Evolutionary conservation across 2,113 vertebrate species (phyloP).

Genomic region (Catharus minimus): DNA sequence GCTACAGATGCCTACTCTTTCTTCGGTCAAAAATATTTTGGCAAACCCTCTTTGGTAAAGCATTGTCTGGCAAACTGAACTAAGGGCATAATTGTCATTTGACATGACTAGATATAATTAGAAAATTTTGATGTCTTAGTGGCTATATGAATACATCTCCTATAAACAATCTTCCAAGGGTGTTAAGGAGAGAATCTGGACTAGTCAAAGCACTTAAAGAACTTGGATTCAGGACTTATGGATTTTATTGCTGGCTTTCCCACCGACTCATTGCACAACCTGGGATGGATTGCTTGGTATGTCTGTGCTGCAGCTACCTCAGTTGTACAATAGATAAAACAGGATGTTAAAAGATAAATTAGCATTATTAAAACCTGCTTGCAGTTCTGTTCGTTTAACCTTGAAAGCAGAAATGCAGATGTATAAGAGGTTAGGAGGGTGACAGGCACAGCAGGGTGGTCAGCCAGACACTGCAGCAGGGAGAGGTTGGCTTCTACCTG

Average conservation of each 20-base stretch:
- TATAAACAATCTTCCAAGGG: conserved; percentile 81
- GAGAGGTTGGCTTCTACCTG: not conserved
- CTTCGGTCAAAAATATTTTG: conserved; percentile 79
- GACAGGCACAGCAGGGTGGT: not conserved
- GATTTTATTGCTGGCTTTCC: conserved; percentile 65
- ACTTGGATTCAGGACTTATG: conserved; percentile 62
- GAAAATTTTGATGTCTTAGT: conserved; percentile 80
- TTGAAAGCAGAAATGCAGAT: not conserved
- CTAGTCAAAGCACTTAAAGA: conserved; percentile 66
- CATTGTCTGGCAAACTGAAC: conserved; percentile 73
- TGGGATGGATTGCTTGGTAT: conserved; percentile 54
- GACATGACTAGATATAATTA: conserved; percentile 82
- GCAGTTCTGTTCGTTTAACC: not conserved
- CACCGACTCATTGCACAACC: conserved; percentile 34
- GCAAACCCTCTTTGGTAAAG: conserved; percentile 72
- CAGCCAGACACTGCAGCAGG: not conserved
- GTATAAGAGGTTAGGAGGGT: not conserved
- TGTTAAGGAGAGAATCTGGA: conserved; percentile 72
- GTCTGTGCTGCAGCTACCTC: not conserved
- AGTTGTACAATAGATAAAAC: conserved; percentile 27
- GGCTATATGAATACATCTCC: conserved; percentile 79
- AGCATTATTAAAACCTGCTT: not conserved
- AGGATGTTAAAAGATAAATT: not conserved
- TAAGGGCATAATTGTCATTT: conserved; percentile 64
- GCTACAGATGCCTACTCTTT: conserved; percentile 74